Conservation (phyloP, 2,113 vertebrate genomes). For the Corythornis cristatus region DNA sequence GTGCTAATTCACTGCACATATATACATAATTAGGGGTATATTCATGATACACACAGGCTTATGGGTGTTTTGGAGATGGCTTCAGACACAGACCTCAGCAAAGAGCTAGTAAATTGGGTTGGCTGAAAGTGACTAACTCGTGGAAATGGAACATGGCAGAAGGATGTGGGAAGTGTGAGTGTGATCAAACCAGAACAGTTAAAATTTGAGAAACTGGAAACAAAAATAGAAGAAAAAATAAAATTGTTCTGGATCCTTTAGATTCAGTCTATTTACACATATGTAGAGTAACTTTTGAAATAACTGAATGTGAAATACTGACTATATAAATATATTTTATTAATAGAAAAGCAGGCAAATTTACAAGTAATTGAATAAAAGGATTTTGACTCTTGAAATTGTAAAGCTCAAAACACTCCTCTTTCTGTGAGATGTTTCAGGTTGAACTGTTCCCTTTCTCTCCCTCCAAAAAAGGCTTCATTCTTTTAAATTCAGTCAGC, state of each 20-base stretch:
- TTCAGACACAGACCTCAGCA: background rate
- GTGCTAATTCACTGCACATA: too few relatives aligned
- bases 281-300: background rate
- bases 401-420: background rate
- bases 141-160: background rate
- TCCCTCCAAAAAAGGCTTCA: background rate
- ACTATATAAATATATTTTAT: background rate
- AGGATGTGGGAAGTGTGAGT: fast-evolving
- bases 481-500: background rate
- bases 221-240: background rate
- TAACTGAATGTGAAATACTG: background rate
- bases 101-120: background rate
- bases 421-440: background rate
- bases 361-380: background rate
- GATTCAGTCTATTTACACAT: background rate
- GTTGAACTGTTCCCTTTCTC: background rate
- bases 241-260: background rate
- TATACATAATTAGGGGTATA: too few relatives aligned
- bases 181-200: background rate
- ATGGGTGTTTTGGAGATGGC: background rate
- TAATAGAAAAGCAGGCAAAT: background rate
- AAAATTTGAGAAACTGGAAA: background rate
- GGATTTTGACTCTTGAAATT: background rate
- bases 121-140: background rate
- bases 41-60: background rate